Conservation (phyloP, 2,888 invertebrate species). For the Drosophila mimetica region DNA sequence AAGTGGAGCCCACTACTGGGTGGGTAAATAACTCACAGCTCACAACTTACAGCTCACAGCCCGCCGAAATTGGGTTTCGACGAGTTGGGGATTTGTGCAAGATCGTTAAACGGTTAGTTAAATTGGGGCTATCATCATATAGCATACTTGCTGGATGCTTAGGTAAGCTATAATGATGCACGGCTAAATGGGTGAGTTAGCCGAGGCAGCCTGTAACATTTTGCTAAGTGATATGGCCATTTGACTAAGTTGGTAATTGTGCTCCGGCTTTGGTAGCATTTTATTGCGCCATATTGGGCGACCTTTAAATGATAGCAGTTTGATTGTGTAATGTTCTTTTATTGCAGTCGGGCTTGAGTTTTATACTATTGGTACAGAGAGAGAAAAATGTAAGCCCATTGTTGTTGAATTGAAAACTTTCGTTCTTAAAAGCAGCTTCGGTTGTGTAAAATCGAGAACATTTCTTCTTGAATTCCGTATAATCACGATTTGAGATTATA, state of each 20-base stretch:
- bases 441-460: too few species aligned
- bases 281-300: conserved; percentile 17
- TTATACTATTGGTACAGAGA: background rate
- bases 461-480: too few species aligned
- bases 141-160: conserved; percentile 15
- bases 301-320: conserved; percentile 9
- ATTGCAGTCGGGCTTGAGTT: background rate
- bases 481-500: too few species aligned
- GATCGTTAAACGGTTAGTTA: conserved; percentile 37
- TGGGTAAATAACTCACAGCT: conserved; percentile 16
- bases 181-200: background rate
- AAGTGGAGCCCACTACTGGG: conserved; percentile 43
- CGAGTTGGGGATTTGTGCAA: conserved; percentile 28
- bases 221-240: conserved; percentile 19
- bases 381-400: too few species aligned
- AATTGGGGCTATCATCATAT: conserved; percentile 42
- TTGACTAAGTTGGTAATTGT: conserved; percentile 24
- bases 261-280: conserved; percentile 5
- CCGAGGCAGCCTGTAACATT: conserved; percentile 4
- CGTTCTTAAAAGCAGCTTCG: too few species aligned
- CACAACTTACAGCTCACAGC: too few species aligned
- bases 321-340: conserved; percentile 3
- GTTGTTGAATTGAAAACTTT: too few species aligned
- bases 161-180: conserved; percentile 15
- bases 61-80: conserved; percentile 27